phyloP scores from a whole-genome alignment of 1,140 invertebrate genomes.

The Trichonephila clavata region DNA sequence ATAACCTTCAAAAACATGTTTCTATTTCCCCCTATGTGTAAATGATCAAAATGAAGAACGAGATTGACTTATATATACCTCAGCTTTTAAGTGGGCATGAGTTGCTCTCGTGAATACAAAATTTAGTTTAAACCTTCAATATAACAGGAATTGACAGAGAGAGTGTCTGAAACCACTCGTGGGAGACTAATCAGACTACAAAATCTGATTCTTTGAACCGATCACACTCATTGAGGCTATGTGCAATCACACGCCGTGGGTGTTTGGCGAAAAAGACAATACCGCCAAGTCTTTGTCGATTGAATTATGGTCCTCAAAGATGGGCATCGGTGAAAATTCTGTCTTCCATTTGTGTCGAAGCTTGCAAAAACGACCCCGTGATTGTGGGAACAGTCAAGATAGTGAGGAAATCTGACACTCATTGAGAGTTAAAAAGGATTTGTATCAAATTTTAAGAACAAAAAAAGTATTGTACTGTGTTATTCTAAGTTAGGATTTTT shows the following conservation, averaged over 20 bases:
- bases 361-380: background rate
- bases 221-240: background rate
- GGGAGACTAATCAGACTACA: background rate
- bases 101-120: background rate
- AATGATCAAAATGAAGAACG: background rate
- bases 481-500: background rate
- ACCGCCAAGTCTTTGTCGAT: background rate
- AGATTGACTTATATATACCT: background rate
- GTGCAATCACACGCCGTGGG: background rate
- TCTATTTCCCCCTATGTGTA: background rate
- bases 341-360: background rate
- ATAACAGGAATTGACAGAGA: background rate
- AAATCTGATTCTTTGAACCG: background rate
- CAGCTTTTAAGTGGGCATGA: background rate
- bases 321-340: background rate
- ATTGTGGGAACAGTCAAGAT: background rate
- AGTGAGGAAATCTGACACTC: background rate
- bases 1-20: background rate
- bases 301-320: background rate
- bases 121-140: background rate
- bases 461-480: background rate
- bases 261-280: constrained; percentile 2
- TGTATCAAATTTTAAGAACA: background rate
- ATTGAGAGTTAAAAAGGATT: constrained; percentile 11
- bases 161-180: background rate